Conservation (phyloP, 2,113 vertebrate genomes). For the Tyrannus savana region DNA sequence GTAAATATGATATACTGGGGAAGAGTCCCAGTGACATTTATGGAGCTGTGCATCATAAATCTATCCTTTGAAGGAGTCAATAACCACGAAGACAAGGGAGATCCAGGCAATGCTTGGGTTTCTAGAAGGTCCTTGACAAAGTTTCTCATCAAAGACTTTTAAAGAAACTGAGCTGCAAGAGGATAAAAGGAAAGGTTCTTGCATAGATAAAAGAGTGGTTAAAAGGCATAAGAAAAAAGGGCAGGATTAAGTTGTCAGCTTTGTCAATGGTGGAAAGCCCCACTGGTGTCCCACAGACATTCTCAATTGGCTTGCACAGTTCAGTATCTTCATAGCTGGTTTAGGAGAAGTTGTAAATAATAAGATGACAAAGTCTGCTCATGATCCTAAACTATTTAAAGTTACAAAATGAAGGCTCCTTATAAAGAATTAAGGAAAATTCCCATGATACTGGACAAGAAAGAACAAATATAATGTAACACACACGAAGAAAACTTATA, state of each 20-base stretch:
- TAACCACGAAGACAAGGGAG: neutral
- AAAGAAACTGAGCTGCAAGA: neutral
- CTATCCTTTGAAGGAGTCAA: slow-evolving; percentile 21
- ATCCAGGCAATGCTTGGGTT: neutral
- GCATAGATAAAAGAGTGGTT: slow-evolving; percentile 33
- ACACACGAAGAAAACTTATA: neutral
- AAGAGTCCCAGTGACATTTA: slow-evolving; percentile 22
- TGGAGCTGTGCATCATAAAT: slow-evolving; percentile 14
- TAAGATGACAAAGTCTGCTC: neutral
- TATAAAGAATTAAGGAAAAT: neutral
- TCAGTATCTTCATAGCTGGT: neutral
- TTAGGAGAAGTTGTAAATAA: neutral
- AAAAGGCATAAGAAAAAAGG: slow-evolving; percentile 29
- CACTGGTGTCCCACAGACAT: neutral
- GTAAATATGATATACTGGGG: slow-evolving; percentile 15
- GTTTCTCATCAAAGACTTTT: slow-evolving; percentile 47
- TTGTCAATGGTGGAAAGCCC: neutral
- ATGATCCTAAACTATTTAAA: neutral
- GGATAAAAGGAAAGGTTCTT: slow-evolving; percentile 34
- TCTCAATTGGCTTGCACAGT: neutral
- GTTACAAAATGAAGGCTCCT: neutral
- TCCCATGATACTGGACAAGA: neutral
- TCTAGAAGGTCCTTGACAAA: slow-evolving; percentile 17
- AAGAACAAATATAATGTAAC: neutral
- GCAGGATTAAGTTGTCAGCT: slow-evolving; percentile 33